Evolutionary conservation across 2,888 invertebrate genomes (phyloP).

Genomic region (Sipha maydis): DNA sequence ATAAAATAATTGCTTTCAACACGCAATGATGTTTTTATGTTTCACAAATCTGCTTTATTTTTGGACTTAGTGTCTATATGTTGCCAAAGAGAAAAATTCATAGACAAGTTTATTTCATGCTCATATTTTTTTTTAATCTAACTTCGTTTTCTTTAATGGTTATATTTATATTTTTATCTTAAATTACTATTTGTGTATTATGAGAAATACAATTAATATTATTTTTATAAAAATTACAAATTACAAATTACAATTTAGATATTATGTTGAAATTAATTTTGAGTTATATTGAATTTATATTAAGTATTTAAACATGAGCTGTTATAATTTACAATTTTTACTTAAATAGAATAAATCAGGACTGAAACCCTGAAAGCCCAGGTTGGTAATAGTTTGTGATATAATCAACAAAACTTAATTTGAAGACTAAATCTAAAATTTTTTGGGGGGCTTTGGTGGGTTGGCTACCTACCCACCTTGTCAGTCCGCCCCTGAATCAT

Average conservation of each 20-base stretch:
- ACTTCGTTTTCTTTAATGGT: neutral
- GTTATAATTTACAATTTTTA: too few relatives aligned
- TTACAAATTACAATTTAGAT: neutral
- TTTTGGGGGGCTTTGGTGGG: too few relatives aligned
- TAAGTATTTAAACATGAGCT: too few relatives aligned
- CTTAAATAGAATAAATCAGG: too few relatives aligned
- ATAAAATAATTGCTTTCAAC: neutral
- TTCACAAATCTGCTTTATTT: slow-evolving; percentile 40
- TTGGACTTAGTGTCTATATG: slow-evolving; percentile 28
- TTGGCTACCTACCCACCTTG: too few relatives aligned
- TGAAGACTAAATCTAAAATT: too few relatives aligned
- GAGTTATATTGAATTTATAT: too few relatives aligned
- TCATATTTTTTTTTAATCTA: neutral
- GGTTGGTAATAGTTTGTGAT: too few relatives aligned
- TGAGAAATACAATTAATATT: neutral
- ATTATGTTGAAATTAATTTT: neutral
- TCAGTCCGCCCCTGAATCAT: too few relatives aligned
- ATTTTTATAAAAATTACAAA: too few relatives aligned
- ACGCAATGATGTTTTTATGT: slow-evolving; percentile 25
- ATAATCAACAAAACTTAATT: too few relatives aligned
- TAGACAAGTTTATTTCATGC: slow-evolving; percentile 13
- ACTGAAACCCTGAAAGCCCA: too few relatives aligned
- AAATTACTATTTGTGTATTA: neutral
- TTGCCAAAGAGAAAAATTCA: slow-evolving; percentile 25
- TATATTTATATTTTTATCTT: neutral